A percentile compares a stretch with the other conserved stretches of the same genome.
Conservation (phyloP, 2,888 invertebrate genomes). For the Apamea monoglypha region DNA sequence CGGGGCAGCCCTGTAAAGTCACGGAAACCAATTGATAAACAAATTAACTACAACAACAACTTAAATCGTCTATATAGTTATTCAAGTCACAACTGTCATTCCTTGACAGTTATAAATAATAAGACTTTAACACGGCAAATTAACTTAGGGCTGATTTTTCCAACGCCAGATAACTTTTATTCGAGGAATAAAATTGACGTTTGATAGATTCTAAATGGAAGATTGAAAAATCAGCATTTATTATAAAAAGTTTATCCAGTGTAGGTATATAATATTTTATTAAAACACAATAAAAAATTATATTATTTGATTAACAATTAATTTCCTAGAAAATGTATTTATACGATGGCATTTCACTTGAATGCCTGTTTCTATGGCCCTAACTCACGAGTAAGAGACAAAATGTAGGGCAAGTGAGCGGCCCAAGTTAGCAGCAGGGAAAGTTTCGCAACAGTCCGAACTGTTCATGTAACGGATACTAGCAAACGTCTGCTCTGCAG, state of each 20-base stretch:
- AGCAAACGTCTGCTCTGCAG: slow-evolving; percentile 35
- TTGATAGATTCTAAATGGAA: too few relatives aligned
- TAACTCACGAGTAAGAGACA: slow-evolving; percentile 68
- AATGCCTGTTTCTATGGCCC: slow-evolving; percentile 56
- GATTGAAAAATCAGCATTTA: too few relatives aligned
- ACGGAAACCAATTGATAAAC: background rate
- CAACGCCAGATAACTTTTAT: too few relatives aligned
- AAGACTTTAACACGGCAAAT: background rate
- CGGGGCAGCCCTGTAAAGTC: background rate
- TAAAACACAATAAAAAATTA: too few relatives aligned
- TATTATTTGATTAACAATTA: background rate
- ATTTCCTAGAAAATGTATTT: background rate
- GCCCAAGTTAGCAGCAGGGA: slow-evolving; percentile 72
- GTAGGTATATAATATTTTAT: too few relatives aligned
- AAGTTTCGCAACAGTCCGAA: slow-evolving; percentile 70
- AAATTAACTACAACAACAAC: background rate
- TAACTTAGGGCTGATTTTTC: too few relatives aligned
- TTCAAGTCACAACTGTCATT: background rate
- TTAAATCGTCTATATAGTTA: background rate
- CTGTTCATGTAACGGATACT: slow-evolving; percentile 64
- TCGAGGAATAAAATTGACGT: too few relatives aligned
- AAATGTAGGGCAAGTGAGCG: slow-evolving; percentile 77
- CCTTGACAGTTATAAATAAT: background rate
- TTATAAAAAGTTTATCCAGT: too few relatives aligned
- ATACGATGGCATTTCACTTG: too few relatives aligned